Percentiles rank a stretch among this genome's conserved stretches.
These are phyloP conservation scores for Dicrurus megarhynchus DNA, from an alignment of 2,113 vertebrate genomes.

Conservation along the genomic window DNA sequence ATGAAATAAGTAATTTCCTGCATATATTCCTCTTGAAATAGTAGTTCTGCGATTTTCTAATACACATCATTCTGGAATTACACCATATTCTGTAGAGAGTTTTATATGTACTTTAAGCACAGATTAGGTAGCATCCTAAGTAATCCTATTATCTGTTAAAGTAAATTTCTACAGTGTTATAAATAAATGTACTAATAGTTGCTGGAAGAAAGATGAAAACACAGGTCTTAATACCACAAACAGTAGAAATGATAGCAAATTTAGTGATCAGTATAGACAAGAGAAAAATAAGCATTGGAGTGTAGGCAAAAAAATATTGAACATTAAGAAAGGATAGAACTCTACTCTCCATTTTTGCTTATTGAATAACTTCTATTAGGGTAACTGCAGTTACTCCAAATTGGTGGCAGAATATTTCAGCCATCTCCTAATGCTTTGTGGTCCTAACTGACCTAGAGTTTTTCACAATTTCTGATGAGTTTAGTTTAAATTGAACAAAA, in stretches of 20 bases:
- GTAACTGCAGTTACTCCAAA: not conserved
- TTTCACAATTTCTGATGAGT: not conserved
- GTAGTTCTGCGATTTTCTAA: not conserved
- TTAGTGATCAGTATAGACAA: not conserved
- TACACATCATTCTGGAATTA: not conserved
- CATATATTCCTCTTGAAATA: not conserved
- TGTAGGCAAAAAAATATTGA: not conserved
- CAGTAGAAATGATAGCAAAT: not conserved
- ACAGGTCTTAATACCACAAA: not conserved
- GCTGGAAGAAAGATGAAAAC: not conserved
- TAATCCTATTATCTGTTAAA: not conserved
- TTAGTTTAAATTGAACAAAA: not conserved
- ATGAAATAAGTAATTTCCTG: not conserved
- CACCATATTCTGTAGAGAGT: not conserved
- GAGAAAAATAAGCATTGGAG: not conserved
- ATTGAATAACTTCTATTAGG: not conserved
- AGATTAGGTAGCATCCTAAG: not conserved
- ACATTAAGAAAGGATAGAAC: not conserved
- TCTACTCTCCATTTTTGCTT: not conserved
- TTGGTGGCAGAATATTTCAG: not conserved
- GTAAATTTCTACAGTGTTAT: not conserved
- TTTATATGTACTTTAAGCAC: not conserved
- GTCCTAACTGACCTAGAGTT: not conserved
- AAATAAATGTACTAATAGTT: not conserved
- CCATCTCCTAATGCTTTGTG: not conserved